These are phyloP conservation scores for Actias luna DNA, from an alignment of 2,888 invertebrate species.

Conservation along the genomic window DNA sequence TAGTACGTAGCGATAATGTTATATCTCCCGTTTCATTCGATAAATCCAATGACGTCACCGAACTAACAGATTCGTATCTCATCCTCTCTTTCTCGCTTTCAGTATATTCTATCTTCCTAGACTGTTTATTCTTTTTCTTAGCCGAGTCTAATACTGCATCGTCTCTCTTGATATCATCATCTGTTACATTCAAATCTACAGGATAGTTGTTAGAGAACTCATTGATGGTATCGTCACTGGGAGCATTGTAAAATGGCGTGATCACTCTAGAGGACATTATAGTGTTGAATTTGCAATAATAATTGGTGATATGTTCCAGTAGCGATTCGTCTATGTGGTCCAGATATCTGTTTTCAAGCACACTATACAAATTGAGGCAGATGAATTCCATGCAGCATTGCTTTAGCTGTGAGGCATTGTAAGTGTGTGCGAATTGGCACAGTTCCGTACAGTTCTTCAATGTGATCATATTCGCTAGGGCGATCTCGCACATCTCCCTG, in stretches of 20 bases:
- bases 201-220: slow-evolving; percentile 64
- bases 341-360: slow-evolving; percentile 86
- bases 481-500: slow-evolving; percentile 86
- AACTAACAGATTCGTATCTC: slow-evolving; percentile 70
- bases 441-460: slow-evolving; percentile 89
- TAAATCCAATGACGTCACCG: slow-evolving; percentile 66
- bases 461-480: slow-evolving; percentile 84
- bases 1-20: slow-evolving; percentile 62
- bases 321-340: slow-evolving; percentile 83
- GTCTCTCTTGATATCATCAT: slow-evolving; percentile 76
- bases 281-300: slow-evolving; percentile 84
- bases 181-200: slow-evolving; percentile 70
- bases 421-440: slow-evolving; percentile 87
- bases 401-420: slow-evolving; percentile 88
- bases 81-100: slow-evolving; percentile 69
- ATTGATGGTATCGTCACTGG: slow-evolving; percentile 80
- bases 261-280: slow-evolving; percentile 84
- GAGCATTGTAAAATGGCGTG: slow-evolving; percentile 85
- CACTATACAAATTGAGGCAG: slow-evolving; percentile 86
- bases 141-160: slow-evolving; percentile 56
- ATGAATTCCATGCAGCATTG: slow-evolving; percentile 89
- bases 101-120: slow-evolving; percentile 71
- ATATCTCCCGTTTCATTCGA: slow-evolving; percentile 68
- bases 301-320: slow-evolving; percentile 84
- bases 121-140: slow-evolving; percentile 66